These are phyloP conservation scores for Ephydatia muelleri DNA, from an alignment of 37 sponge, comb jelly and placozoan species.

Conservation along the genomic window DNA sequence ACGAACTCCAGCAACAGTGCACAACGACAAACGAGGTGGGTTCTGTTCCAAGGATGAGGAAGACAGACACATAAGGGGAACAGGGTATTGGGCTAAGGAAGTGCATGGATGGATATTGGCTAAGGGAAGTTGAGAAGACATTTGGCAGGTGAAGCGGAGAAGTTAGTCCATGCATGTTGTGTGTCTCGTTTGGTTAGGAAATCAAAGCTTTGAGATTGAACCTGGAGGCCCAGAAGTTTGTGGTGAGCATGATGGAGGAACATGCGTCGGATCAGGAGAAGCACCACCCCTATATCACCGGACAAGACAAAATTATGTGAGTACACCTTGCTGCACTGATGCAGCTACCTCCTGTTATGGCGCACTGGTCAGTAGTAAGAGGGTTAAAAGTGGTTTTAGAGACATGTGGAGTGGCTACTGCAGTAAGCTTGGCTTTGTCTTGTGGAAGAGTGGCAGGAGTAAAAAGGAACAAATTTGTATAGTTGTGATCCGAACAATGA, in stretches of 20 bases:
- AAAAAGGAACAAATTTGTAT: too few relatives aligned
- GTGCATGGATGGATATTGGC: neutral
- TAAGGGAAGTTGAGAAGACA: neutral
- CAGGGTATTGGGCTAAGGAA: too few relatives aligned
- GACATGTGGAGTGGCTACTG: too few relatives aligned
- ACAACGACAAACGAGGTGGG: constrained; percentile 40
- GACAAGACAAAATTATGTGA: constrained; percentile 16
- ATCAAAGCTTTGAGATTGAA: constrained; percentile 52
- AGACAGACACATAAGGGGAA: neutral
- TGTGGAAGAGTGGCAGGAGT: too few relatives aligned
- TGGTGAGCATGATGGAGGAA: constrained; percentile 55
- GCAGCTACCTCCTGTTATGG: constrained; percentile 5
- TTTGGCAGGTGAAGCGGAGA: too few relatives aligned
- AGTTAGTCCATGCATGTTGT: too few relatives aligned
- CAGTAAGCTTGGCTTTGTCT: too few relatives aligned
- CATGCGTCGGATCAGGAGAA: constrained; percentile 54
- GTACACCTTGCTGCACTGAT: constrained; percentile 5
- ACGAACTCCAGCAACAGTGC: constrained; percentile 26
- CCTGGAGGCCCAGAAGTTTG: constrained; percentile 65
- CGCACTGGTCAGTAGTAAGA: too few relatives aligned
- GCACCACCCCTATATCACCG: constrained; percentile 18
- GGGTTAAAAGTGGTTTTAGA: too few relatives aligned
- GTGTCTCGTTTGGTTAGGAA: constrained; percentile 13
- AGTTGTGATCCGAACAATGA: too few relatives aligned
- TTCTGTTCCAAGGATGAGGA: neutral